Conservation (phyloP, 2,888 invertebrate genomes). For the Xanthostigma xanthostigma region DNA sequence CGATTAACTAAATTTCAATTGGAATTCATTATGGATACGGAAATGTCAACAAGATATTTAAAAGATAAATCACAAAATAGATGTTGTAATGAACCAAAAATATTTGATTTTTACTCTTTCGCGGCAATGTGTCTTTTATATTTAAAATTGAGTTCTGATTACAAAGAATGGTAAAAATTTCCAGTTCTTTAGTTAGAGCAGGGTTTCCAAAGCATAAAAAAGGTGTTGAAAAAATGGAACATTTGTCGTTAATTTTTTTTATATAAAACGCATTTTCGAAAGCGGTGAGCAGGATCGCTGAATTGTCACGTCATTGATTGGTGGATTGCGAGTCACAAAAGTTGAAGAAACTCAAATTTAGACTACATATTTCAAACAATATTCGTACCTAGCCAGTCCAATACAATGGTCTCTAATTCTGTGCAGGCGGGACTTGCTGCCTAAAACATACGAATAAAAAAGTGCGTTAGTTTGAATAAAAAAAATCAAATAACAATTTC, state of each 20-base stretch:
- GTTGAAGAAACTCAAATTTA: too few species aligned
- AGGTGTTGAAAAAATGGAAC: not conserved
- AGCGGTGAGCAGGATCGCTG: too few species aligned
- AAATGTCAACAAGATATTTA: too few species aligned
- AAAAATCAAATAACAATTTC: not conserved
- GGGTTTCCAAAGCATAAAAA: not conserved
- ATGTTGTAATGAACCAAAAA: not conserved
- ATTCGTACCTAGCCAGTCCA: constrained; percentile 81
- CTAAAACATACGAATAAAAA: constrained; percentile 33
- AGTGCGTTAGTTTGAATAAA: not conserved
- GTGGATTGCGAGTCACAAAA: too few species aligned
- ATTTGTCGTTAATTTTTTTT: too few species aligned
- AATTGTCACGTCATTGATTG: too few species aligned
- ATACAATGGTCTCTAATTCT: constrained; percentile 86
- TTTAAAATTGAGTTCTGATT: not conserved
- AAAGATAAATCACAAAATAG: constrained; percentile 4
- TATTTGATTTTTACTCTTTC: constrained; percentile 8
- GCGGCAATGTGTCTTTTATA: not conserved
- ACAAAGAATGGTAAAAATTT: too few species aligned
- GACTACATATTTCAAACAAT: too few species aligned
- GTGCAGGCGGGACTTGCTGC: constrained; percentile 96
- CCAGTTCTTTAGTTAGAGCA: not conserved
- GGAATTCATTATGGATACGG: too few species aligned
- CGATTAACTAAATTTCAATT: too few species aligned
- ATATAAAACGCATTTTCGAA: too few species aligned